Conservation (phyloP, 1,140 invertebrate genomes). For the Nasonia vitripennis region DNA sequence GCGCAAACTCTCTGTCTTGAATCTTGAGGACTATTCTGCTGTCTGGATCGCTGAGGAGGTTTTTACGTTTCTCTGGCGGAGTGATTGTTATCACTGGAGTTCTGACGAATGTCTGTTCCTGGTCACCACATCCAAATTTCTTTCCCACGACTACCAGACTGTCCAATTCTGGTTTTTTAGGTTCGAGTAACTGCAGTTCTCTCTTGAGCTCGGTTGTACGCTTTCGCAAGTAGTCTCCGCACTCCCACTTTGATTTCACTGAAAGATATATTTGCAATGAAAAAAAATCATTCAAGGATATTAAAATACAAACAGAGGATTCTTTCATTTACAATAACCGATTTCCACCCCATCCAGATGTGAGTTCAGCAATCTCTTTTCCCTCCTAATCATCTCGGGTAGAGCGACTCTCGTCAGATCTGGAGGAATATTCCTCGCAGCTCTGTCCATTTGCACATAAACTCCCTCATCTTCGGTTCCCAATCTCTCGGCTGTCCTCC, state of each 20-base stretch:
- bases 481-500: constrained; percentile 52
- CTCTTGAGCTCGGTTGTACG: constrained; percentile 47
- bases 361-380: constrained; percentile 54
- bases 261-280: constrained; percentile 56
- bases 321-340: neutral
- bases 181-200: constrained; percentile 50
- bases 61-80: neutral
- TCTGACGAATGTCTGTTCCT: neutral
- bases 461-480: constrained; percentile 39
- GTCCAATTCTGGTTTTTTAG: constrained; percentile 51
- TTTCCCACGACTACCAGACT: constrained; percentile 52
- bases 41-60: neutral
- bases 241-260: constrained; percentile 49
- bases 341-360: neutral
- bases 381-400: constrained; percentile 66
- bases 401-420: constrained; percentile 70
- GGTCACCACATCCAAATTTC: neutral
- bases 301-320: neutral
- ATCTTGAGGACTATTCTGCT: constrained; percentile 53
- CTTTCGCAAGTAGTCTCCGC: constrained; percentile 53
- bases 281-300: neutral
- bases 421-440: constrained; percentile 33
- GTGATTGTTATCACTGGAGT: constrained; percentile 54
- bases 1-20: constrained; percentile 56
- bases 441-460: neutral